These are phyloP conservation scores for Pterocles orientalis DNA, from an alignment of 2,113 vertebrate genomes.

Conservation along the genomic window DNA sequence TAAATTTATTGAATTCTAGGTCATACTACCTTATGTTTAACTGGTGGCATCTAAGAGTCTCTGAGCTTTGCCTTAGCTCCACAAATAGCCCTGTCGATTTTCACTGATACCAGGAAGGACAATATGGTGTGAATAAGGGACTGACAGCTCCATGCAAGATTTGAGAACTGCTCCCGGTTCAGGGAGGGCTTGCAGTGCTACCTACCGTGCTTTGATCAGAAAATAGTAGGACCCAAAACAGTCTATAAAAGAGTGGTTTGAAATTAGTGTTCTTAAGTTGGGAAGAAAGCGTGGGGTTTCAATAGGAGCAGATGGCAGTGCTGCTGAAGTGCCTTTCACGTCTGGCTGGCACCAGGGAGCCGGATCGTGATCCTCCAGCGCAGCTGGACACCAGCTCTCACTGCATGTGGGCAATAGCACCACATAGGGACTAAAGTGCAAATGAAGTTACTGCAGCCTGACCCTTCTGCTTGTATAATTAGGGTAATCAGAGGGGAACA, in stretches of 20 bases:
- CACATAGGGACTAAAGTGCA: background rate
- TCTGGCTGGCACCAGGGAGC: background rate
- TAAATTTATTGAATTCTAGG: background rate
- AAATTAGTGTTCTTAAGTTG: background rate
- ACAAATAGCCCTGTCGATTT: background rate
- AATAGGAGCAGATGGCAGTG: background rate
- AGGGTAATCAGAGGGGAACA: background rate
- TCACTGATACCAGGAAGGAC: background rate
- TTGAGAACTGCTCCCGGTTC: background rate
- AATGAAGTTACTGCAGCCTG: background rate
- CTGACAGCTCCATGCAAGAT: accelerated
- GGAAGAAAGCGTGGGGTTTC: background rate
- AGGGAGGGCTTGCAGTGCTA: background rate
- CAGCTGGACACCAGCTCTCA: background rate
- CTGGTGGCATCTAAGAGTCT: background rate
- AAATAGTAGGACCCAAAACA: background rate
- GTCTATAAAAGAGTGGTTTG: background rate
- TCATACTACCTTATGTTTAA: background rate
- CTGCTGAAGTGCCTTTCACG: background rate
- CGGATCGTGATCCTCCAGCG: accelerated
- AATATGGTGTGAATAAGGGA: background rate
- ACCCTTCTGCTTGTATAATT: background rate
- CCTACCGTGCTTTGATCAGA: background rate
- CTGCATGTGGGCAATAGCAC: background rate
- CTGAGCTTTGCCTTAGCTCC: background rate